Evolutionary conservation across 2,888 invertebrate genomes (phyloP).

Genomic region (Mythimna impura): DNA sequence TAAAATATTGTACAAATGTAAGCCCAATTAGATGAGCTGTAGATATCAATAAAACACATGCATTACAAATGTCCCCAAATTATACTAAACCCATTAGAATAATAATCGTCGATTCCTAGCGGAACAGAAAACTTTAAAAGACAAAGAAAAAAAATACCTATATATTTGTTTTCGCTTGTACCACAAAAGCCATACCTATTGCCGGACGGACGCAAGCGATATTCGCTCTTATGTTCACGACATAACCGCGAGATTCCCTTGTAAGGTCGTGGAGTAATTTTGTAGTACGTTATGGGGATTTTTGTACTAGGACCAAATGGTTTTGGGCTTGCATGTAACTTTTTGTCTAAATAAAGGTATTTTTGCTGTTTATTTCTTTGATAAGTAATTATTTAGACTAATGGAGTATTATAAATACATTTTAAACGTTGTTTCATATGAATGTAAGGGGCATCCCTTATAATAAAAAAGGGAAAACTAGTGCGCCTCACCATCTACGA

Average conservation of each 20-base stretch:
- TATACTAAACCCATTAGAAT: constrained; percentile 19
- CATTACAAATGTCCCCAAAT: background rate
- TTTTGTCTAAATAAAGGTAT: constrained; percentile 21
- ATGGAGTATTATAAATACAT: background rate
- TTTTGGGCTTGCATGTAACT: constrained; percentile 70
- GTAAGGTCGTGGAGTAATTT: constrained; percentile 78
- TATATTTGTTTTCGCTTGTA: constrained; percentile 76
- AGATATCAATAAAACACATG: no score
- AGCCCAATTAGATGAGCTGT: no score
- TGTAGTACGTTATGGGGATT: constrained; percentile 88
- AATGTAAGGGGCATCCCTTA: no score
- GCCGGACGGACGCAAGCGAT: constrained; percentile 64
- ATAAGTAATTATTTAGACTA: constrained; percentile 12
- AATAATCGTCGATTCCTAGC: constrained; percentile 18
- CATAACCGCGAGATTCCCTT: constrained; percentile 78
- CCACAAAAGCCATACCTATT: constrained; percentile 80
- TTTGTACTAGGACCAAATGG: constrained; percentile 69
- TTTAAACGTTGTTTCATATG: background rate
- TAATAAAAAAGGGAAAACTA: no score
- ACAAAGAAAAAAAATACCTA: constrained; percentile 48
- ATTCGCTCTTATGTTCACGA: constrained; percentile 68
- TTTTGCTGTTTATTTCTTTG: constrained; percentile 2
- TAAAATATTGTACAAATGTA: no score
- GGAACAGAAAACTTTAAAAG: constrained; percentile 24
- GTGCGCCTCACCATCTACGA: no score